Evolutionary conservation across 2,888 invertebrate genomes (phyloP).

Genomic region (Plagodis pulveraria): DNA sequence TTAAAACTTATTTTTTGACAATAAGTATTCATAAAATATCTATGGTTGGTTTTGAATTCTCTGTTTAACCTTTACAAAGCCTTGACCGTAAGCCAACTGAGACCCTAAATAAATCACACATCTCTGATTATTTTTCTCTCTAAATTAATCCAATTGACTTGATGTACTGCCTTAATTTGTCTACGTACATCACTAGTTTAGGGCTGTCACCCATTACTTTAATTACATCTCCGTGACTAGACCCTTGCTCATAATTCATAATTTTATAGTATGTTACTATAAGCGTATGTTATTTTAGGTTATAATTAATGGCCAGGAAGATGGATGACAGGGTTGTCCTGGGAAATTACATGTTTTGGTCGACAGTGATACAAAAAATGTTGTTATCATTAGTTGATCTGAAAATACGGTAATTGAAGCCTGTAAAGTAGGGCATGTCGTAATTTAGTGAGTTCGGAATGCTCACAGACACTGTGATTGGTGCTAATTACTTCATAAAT

Average conservation of each 20-base stretch:
- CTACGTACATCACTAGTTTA: slow-evolving; percentile 36
- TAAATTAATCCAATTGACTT: background rate
- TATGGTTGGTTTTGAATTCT: too few species aligned
- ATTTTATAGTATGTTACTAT: slow-evolving; percentile 35
- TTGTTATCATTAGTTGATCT: background rate
- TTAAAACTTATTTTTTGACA: too few species aligned
- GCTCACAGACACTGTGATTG: too few species aligned
- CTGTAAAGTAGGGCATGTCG: too few species aligned
- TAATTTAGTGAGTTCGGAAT: too few species aligned
- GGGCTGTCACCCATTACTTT: slow-evolving; percentile 53
- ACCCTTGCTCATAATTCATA: slow-evolving; percentile 52
- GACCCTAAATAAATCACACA: too few species aligned
- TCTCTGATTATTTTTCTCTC: background rate
- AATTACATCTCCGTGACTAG: slow-evolving; percentile 54
- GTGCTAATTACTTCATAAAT: too few species aligned
- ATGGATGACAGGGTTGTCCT: slow-evolving; percentile 17
- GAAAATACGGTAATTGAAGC: too few species aligned
- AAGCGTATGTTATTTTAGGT: slow-evolving; percentile 17
- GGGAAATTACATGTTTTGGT: slow-evolving; percentile 15
- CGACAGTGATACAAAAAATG: slow-evolving; percentile 1
- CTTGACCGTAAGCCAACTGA: too few species aligned
- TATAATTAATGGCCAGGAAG: slow-evolving; percentile 24
- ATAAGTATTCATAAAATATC: too few species aligned
- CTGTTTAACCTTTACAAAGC: too few species aligned
- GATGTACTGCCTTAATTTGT: background rate